Evolutionary conservation across 2,797 vertebrate genomes (phyloP), one percentile per base, ranked within the genome.

Genomic region (Tapera naevia): DNA sequence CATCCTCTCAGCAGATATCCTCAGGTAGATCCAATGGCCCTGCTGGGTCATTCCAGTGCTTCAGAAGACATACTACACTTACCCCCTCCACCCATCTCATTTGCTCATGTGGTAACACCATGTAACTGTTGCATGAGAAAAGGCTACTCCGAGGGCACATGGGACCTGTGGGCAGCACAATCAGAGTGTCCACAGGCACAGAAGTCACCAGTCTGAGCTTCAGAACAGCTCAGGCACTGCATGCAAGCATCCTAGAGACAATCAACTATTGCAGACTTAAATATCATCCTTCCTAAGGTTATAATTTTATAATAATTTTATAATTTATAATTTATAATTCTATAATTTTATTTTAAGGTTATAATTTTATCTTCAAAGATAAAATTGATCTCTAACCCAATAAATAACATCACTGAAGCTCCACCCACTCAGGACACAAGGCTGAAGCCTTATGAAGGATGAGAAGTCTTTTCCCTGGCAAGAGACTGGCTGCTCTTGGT

Each of bases 371-470:
- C 64, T 70, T 74, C 54, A 71, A 89, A 64, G 30, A 35, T 9
- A 45, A 82, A 86, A 64, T 46, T 27, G 3, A 66, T 23, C 66
- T 70, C 18, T 51, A 41, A 50, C 19, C 25, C 35, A 74, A 37
- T 41, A 11, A 30, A 7, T n/a, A 58, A 54, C 62, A 60, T 4
- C 32, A 28, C 51, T 18, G 41, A 56, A 69, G 60, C 17, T 24
- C 54, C 43, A 41, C 0, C 0, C 30, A 81, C 25, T 4, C 3
- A 3, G 69, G 65, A 74, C 37, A n/a, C 35, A 22, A 1, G 7
- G 37, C 17, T 69, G 89, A 48, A 74, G 69, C 54, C 23, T 56
- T n/a, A 3, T 2, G 54, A 25, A 86, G 62, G 62, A 70, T 21
- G 39, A 54, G 41, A 80, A 54, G 24, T 10, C 43, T 54, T 71